phyloP scores from a whole-genome alignment of 1,140 invertebrate genomes.

The Drosophila tristis region DNA sequence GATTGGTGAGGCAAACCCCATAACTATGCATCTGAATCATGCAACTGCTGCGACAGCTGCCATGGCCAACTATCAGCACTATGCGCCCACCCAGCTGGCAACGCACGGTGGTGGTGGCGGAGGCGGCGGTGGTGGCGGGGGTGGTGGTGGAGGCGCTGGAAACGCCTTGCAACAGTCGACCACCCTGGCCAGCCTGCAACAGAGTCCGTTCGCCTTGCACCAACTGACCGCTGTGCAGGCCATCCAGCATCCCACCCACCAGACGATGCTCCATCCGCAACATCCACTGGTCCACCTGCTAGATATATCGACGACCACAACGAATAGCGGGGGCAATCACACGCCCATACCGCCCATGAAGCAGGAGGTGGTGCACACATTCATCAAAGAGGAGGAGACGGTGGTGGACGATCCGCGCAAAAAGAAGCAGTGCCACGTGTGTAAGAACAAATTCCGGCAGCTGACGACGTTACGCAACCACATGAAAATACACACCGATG shows the following conservation, averaged over 20 bases:
- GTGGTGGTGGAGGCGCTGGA: slow-evolving; percentile 26
- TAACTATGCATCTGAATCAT: slow-evolving; percentile 80
- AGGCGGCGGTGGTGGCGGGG: slow-evolving; percentile 17
- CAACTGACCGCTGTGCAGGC: slow-evolving; percentile 81
- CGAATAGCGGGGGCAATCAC: slow-evolving; percentile 69
- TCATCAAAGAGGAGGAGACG: slow-evolving; percentile 73
- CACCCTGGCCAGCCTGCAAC: slow-evolving; percentile 71
- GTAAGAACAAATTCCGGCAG: slow-evolving; percentile 84
- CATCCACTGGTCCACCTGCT: slow-evolving; percentile 79
- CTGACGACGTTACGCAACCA: slow-evolving; percentile 83
- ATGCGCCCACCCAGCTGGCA: slow-evolving; percentile 72
- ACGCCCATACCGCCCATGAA: slow-evolving; percentile 77
- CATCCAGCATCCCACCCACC: slow-evolving; percentile 82
- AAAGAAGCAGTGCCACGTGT: slow-evolving; percentile 83
- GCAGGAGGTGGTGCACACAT: slow-evolving; percentile 75
- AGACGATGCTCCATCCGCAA: slow-evolving; percentile 81
- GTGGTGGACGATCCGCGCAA: slow-evolving; percentile 80
- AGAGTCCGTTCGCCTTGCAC: slow-evolving; percentile 74
- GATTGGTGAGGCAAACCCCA: slow-evolving; percentile 27
- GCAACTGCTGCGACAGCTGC: slow-evolving; percentile 78
- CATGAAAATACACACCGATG: slow-evolving; percentile 84
- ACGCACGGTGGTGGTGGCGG: slow-evolving; percentile 60
- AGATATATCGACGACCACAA: slow-evolving; percentile 77
- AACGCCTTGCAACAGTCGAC: slow-evolving; percentile 69
- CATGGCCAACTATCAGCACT: slow-evolving; percentile 82